These are phyloP conservation scores for Neodon shergylaensis DNA, from an alignment of 2,113 vertebrate genomes.

Conservation along the genomic window DNA sequence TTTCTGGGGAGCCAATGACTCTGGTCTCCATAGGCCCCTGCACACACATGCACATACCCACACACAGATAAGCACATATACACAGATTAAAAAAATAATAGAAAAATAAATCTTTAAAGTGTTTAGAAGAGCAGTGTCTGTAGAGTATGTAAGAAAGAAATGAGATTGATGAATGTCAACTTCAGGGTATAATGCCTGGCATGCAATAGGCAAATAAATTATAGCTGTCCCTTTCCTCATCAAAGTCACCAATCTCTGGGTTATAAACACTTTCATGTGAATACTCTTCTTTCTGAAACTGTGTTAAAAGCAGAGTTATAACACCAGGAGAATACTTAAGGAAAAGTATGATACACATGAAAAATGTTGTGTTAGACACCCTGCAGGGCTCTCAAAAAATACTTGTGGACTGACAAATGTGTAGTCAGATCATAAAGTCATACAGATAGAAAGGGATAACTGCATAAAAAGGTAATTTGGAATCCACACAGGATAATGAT, in stretches of 20 bases:
- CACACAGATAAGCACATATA: background rate
- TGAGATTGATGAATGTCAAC: background rate
- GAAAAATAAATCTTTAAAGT: background rate
- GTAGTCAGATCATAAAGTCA: conserved; percentile 49
- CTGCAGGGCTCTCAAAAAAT: conserved; percentile 58
- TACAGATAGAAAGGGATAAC: conserved; percentile 45
- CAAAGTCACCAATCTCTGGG: conserved; percentile 41
- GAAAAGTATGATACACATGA: conserved; percentile 9
- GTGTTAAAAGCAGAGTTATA: conserved; percentile 55
- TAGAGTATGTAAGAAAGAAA: background rate
- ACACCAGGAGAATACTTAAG: conserved; percentile 50
- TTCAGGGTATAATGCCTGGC: background rate
- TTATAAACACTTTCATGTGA: conserved; percentile 41
- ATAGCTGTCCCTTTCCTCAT: background rate
- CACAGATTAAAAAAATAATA: background rate
- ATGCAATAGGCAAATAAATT: conserved; percentile 23
- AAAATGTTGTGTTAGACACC: conserved; percentile 15
- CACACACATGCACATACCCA: background rate
- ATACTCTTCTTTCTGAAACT: conserved; percentile 60
- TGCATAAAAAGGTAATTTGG: conserved; percentile 61
- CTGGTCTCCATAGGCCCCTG: background rate
- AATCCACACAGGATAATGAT: conserved; percentile 48
- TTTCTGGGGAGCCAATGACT: background rate
- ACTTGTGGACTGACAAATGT: conserved; percentile 60
- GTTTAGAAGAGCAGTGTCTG: background rate